Evolutionary conservation across 2,888 invertebrate genomes (phyloP), one percentile per base, ranked within the genome.

Genomic region (Eupeodes latifasciatus): DNA sequence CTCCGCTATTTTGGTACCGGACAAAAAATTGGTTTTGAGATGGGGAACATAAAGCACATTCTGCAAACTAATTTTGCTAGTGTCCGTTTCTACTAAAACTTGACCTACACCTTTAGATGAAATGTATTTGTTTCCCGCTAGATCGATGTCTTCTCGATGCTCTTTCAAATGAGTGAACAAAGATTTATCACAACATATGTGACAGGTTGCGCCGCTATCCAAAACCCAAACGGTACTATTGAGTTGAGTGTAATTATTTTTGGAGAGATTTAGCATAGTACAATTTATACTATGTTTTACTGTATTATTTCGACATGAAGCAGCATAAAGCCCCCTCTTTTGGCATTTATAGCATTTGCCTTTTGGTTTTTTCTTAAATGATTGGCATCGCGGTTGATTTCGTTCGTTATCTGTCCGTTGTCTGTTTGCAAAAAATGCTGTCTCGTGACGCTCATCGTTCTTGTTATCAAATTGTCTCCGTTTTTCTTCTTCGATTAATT

Each of bases 401-500:
- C 27, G 27, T 27, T 27, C 27, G 27, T 7, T 62, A 2, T 27
- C 27, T 27, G 44, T 3, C 44, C 51, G 61, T 12, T 57, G 66
- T 34, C 64, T 66, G 16, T 47, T 66, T 5, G 67, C 77, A 69
- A 78, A 14, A 80, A 75, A 80, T 57, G 76, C 72, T 51, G 53
- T 61, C 40, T 85, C 80, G 12, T 72, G 74, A 47, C 6, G 44
- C 7, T 81, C 62, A 16, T 71, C 55, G 12, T 14, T 16, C 6
- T 55, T 76, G 9, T 47, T 57, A 12, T 78, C 57, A 59, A 2
- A 19, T 27, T 67, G 44, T 59, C 78, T 57, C n/a, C 78, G 67
- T 69, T 78, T 69, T 61, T 51, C 78, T 51, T 69, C 69, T 12
- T 87, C 82, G 3, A 82, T 34, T 36, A 79, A 74, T 71, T 86